phyloP scores from a whole-genome alignment of 2,797 vertebrate genomes.

The Danio choprae region DNA sequence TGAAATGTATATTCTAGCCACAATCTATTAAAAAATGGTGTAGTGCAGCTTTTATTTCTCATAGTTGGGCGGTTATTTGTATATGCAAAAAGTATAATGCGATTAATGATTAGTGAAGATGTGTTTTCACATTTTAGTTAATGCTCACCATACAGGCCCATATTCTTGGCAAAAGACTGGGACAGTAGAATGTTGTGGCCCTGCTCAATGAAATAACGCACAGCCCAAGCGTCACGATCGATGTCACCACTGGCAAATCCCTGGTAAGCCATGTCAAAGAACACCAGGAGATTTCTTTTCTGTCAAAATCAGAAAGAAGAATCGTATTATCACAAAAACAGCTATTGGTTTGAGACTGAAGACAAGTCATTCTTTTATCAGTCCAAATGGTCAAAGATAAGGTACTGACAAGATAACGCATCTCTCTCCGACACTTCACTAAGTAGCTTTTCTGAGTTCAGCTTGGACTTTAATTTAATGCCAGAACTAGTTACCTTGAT shows the following conservation, averaged over 20 bases:
- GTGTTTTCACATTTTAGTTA: background rate
- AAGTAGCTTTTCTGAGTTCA: constrained; percentile 6
- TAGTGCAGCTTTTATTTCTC: background rate
- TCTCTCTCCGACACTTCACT: background rate
- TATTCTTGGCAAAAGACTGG: constrained; percentile 98
- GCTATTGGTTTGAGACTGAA: constrained; percentile 24
- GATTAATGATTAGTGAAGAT: background rate
- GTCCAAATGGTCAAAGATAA: constrained; percentile 25
- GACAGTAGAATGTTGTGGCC: constrained; percentile 90
- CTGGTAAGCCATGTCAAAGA: constrained; percentile 99
- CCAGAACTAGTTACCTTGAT: constrained; percentile 85
- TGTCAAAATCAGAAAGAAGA: constrained; percentile 63
- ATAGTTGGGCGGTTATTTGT: background rate
- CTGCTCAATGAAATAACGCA: constrained; percentile 94
- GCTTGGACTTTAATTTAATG: constrained; percentile 8
- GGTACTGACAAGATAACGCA: background rate
- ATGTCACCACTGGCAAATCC: constrained; percentile 98
- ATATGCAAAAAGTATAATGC: background rate
- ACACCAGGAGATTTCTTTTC: constrained; percentile 94
- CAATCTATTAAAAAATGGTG: background rate
- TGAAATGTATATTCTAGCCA: too few relatives aligned
- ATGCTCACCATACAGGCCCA: constrained; percentile 95
- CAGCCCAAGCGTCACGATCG: constrained; percentile 93
- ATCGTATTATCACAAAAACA: background rate
- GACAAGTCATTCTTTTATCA: constrained; percentile 5